phyloP scores from a whole-genome alignment of 37 sponge, comb jelly and placozoan species.

The Haliclona indistincta region DNA sequence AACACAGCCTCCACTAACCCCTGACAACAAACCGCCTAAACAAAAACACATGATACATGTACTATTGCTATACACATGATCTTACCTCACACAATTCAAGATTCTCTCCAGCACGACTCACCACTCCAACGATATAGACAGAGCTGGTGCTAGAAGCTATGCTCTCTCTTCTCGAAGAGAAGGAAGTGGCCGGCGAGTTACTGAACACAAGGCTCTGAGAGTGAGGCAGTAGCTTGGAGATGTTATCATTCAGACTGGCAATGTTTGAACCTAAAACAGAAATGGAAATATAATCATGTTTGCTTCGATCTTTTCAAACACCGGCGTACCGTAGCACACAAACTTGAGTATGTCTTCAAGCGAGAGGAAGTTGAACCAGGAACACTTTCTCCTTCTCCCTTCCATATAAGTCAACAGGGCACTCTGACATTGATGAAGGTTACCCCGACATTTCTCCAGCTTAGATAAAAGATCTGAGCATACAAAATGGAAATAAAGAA shows the following conservation, averaged over 20 bases:
- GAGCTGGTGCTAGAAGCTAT: neutral
- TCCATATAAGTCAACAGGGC: constrained; percentile 61
- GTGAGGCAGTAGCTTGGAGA: constrained; percentile 45
- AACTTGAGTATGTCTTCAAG: constrained; percentile 75
- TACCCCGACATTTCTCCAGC: constrained; percentile 71
- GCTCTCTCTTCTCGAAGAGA: neutral
- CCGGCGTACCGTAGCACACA: constrained; percentile 60
- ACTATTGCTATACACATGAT: neutral
- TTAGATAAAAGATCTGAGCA: constrained; percentile 54
- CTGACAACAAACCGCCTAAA: constrained; percentile 49
- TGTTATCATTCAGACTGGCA: constrained; percentile 16
- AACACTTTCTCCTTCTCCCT: constrained; percentile 41
- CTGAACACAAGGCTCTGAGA: constrained; percentile 33
- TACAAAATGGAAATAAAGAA: neutral
- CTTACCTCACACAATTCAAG: constrained; percentile 45
- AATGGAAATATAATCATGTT: neutral
- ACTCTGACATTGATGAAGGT: constrained; percentile 50
- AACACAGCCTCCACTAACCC: constrained; percentile 48
- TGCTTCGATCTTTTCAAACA: neutral
- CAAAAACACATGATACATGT: neutral
- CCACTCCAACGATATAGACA: constrained; percentile 21
- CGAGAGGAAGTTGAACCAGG: constrained; percentile 79
- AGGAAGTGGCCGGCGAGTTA: neutral
- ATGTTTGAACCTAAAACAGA: constrained; percentile 40
- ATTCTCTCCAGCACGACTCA: constrained; percentile 39